Base-by-base conservation (phyloP, 2,888 invertebrate genomes). In the Branchipolynoe longqiensis region DNA sequence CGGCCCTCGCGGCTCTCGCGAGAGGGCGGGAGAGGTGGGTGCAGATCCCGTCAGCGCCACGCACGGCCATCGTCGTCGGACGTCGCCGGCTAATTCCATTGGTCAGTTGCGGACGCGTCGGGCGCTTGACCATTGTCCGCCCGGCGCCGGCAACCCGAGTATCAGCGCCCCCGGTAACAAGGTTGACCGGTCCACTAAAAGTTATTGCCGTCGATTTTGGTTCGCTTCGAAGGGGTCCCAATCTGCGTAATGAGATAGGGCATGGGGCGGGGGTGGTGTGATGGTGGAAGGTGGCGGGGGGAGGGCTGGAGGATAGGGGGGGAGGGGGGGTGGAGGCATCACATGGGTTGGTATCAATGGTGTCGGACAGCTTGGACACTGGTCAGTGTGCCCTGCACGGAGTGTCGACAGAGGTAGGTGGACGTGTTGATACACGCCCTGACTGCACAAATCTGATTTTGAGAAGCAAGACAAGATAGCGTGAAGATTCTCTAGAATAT, bases 171-270 rank as follows among this genome's bases (percentile, higher is more conserved):
- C 38, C 36, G 18, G 36, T 69, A 69, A 69, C 69, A 38, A 69
- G 69, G 69, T 69, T 69, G 69, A 69, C 69, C 69, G 69, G 36
- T 69, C 69, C 69, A 69, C 69, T 69, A 69, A 69, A 69, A 69
- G 69, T 69, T 69, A 69, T 69, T 69, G 69, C 69, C 69, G 69
- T 69, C 69, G 36, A 38, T 69, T 36, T 69, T 69, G 36, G 69
- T 69, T 12, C 14, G 38, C 4, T 3, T 33, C 38, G n/a, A n/a
- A 14, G 36, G 36, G 14, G 38, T 12, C 69, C 38, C 38, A 69
- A 69, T 69, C 69, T 38, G 36, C 69, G 69, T 69, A 69, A 69
- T 69, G 69, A 69, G 36, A 69, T 69, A 38, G 69, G 38, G 69
- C 69, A 14, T 33, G 69, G 69, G 14, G 18, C 6, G 36, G 69